These are phyloP conservation scores for Drosophila parthenogenetica DNA, from an alignment of 2,888 invertebrate genomes.

Conservation along the genomic window DNA sequence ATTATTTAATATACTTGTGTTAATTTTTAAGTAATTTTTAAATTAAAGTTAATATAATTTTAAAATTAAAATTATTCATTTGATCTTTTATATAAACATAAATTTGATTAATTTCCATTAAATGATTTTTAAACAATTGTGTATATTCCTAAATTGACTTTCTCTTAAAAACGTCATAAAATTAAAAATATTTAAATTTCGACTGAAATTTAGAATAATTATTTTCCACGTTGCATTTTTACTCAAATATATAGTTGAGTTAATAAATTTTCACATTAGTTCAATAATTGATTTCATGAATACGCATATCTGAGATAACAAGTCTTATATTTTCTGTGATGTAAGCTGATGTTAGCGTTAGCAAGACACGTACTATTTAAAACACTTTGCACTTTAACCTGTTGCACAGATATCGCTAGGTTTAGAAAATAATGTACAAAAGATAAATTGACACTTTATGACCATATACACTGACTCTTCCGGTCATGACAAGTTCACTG, in stretches of 20 bases:
- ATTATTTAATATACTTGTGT: too few relatives aligned
- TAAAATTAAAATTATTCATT: too few relatives aligned
- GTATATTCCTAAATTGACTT: too few relatives aligned
- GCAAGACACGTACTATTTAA: constrained; percentile 27
- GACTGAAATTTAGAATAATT: too few relatives aligned
- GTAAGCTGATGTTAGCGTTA: neutral
- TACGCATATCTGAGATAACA: neutral
- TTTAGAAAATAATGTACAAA: constrained; percentile 52
- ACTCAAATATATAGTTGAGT: neutral
- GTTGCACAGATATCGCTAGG: constrained; percentile 39
- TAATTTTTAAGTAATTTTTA: too few relatives aligned
- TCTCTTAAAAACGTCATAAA: too few relatives aligned
- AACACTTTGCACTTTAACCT: constrained; percentile 55
- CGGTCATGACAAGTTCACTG: constrained; percentile 45
- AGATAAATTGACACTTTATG: constrained; percentile 48
- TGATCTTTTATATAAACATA: too few relatives aligned
- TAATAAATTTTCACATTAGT: neutral
- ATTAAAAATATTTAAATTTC: too few relatives aligned
- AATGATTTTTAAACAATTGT: too few relatives aligned
- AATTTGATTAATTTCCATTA: too few relatives aligned
- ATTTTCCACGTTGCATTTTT: too few relatives aligned
- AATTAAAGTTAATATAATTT: too few relatives aligned
- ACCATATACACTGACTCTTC: constrained; percentile 51
- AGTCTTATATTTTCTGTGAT: constrained; percentile 5
- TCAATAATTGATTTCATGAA: neutral